Percentiles rank a stretch among this genome's conserved stretches.
Conservation (phyloP, 2,797 vertebrate species). For the Coccyzus lansbergi region DNA sequence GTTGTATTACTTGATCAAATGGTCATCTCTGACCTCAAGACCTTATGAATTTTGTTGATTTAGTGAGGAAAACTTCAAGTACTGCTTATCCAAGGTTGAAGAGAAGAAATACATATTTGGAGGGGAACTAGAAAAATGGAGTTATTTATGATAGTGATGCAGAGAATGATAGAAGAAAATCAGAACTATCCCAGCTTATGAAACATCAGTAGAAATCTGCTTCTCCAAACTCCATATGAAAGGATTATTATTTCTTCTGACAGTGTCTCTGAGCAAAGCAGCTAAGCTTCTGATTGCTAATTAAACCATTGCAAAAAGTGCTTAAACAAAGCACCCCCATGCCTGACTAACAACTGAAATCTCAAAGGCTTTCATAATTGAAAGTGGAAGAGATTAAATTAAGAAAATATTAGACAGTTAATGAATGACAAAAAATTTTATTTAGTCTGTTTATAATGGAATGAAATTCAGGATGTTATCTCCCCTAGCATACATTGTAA, state of each 20-base stretch:
- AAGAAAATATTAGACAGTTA: constrained; percentile 51
- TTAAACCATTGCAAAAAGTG: constrained; percentile 59
- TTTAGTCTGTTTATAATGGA: constrained; percentile 44
- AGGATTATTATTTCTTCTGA: constrained; percentile 34
- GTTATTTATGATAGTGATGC: background rate
- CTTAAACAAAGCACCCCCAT: constrained; percentile 36
- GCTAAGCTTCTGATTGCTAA: constrained; percentile 59
- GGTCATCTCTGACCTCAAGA: background rate
- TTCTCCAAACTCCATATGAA: constrained; percentile 47
- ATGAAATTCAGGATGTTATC: background rate
- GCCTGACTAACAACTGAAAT: constrained; percentile 50
- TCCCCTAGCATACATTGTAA: background rate
- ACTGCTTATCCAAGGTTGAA: background rate
- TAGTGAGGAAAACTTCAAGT: background rate
- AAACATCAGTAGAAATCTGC: background rate
- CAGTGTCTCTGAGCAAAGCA: constrained; percentile 33
- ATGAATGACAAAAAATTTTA: constrained; percentile 41
- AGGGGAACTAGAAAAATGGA: background rate
- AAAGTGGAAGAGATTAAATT: constrained; percentile 58
- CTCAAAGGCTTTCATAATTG: constrained; percentile 65
- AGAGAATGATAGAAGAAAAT: background rate
- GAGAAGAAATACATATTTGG: background rate
- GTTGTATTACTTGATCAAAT: background rate
- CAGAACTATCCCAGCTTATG: background rate
- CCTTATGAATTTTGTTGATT: background rate